phyloP scores from a whole-genome alignment of 92 coral and sea anemone species.

The Epizoanthus rinbou region DNA sequence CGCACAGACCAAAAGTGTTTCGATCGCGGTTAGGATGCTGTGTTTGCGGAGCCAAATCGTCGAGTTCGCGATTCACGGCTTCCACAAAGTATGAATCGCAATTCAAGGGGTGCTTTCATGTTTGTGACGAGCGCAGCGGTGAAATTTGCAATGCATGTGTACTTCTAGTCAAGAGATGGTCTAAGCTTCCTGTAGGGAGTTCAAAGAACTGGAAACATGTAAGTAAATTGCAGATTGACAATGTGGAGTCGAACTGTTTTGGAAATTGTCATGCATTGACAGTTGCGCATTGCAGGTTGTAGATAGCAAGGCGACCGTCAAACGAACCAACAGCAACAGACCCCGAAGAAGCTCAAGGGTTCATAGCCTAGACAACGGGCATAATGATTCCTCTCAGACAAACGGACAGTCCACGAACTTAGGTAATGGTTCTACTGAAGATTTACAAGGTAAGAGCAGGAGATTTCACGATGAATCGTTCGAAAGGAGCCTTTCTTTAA shows the following conservation, averaged over 20 bases:
- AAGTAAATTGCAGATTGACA: slow-evolving; percentile 45
- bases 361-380: slow-evolving; percentile 56
- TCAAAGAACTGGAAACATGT: slow-evolving; percentile 97
- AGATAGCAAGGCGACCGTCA: slow-evolving; percentile 83
- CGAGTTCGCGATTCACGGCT: slow-evolving; percentile 96
- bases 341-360: slow-evolving; percentile 84
- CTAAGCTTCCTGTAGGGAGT: slow-evolving; percentile 87
- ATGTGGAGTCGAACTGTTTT: neutral
- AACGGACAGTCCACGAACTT: slow-evolving; percentile 64
- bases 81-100: slow-evolving; percentile 89
- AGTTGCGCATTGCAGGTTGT: slow-evolving; percentile 73
- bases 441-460: slow-evolving; percentile 39
- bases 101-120: slow-evolving; percentile 87
- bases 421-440: slow-evolving; percentile 43
- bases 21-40: slow-evolving; percentile 98
- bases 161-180: slow-evolving; percentile 93
- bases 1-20: slow-evolving; percentile 91
- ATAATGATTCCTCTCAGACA: slow-evolving; percentile 39
- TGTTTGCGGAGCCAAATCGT: slow-evolving; percentile 97
- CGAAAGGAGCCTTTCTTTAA: too few relatives aligned
- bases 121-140: slow-evolving; percentile 81
- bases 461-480: neutral
- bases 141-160: slow-evolving; percentile 99
- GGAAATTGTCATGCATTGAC: slow-evolving; percentile 15
- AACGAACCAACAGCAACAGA: slow-evolving; percentile 68